Percentiles rank a stretch among this genome's conserved stretches.
Evolutionary conservation across 1,140 invertebrate genomes (phyloP).

Genomic region (Lepidurus couesii): DNA sequence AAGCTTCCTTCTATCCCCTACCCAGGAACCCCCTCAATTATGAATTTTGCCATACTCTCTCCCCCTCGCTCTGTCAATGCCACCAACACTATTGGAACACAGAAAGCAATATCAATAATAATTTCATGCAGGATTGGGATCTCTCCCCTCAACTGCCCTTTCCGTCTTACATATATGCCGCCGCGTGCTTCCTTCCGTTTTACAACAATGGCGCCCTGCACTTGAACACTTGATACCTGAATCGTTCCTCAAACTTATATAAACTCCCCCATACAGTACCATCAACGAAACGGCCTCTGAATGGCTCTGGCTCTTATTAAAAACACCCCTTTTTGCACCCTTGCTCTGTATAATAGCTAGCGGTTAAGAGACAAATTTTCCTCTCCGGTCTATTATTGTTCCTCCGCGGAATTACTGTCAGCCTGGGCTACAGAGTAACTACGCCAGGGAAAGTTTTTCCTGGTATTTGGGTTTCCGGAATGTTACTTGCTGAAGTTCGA

Average conservation of each 20-base stretch:
- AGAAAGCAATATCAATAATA: slow-evolving; percentile 15
- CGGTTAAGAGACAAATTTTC: too few relatives aligned
- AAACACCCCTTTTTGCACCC: too few relatives aligned
- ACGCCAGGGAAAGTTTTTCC: too few relatives aligned
- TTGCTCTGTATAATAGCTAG: too few relatives aligned
- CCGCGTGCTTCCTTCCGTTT: slow-evolving; percentile 1
- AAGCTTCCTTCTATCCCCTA: neutral
- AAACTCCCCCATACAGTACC: too few relatives aligned
- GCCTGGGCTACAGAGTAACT: too few relatives aligned
- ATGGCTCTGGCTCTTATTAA: too few relatives aligned
- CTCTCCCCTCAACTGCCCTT: neutral
- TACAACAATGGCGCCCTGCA: neutral
- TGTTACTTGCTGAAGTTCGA: neutral
- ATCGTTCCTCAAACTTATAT: neutral
- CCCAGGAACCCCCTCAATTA: neutral
- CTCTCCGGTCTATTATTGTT: too few relatives aligned
- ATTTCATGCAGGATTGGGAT: slow-evolving; percentile 3
- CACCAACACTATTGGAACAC: neutral
- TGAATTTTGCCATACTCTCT: neutral
- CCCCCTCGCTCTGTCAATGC: neutral
- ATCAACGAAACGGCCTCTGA: too few relatives aligned
- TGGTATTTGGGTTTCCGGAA: too few relatives aligned
- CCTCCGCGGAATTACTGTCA: too few relatives aligned
- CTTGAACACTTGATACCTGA: neutral
- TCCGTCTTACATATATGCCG: neutral